phyloP scores from a whole-genome alignment of 2,113 vertebrate species.

The Corapipo altera region DNA sequence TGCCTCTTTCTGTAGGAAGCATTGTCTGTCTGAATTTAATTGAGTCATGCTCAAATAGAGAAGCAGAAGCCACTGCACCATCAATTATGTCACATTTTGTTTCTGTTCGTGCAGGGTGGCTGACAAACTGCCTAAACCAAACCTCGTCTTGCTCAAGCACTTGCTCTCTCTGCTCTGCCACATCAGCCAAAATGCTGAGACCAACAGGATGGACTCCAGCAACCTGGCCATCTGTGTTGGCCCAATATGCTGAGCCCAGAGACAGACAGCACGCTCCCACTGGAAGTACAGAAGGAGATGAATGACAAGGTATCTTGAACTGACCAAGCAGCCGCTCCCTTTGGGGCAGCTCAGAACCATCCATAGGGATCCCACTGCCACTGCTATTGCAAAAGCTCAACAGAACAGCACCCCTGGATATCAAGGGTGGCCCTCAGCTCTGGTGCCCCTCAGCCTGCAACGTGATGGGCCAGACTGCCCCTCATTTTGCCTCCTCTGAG shows the following conservation, averaged over 20 bases:
- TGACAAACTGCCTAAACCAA: slow-evolving; percentile 78
- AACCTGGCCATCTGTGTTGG: slow-evolving; percentile 91
- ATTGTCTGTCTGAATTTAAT: background rate
- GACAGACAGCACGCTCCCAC: slow-evolving; percentile 13
- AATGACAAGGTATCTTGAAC: slow-evolving; percentile 72
- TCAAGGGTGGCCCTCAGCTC: background rate
- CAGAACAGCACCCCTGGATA: background rate
- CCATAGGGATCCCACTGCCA: background rate
- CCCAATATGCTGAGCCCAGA: slow-evolving; percentile 81
- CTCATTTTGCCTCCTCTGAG: background rate
- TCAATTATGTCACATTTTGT: background rate
- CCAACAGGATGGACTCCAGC: slow-evolving; percentile 87
- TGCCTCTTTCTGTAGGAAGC: slow-evolving; percentile 50
- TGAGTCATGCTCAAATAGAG: background rate
- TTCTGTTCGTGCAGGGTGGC: slow-evolving; percentile 73
- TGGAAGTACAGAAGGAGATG: slow-evolving; percentile 79
- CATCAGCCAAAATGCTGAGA: slow-evolving; percentile 76
- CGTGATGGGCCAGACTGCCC: background rate
- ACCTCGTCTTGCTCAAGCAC: slow-evolving; percentile 68
- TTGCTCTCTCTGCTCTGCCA: slow-evolving; percentile 81
- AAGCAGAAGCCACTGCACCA: background rate
- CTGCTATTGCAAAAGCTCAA: background rate
- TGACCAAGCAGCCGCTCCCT: background rate
- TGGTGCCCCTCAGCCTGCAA: background rate
- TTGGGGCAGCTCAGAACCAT: background rate